Evolutionary conservation across 2,888 invertebrate genomes (phyloP), one percentile per base, ranked within the genome.

Genomic region (Noctua janthina): DNA sequence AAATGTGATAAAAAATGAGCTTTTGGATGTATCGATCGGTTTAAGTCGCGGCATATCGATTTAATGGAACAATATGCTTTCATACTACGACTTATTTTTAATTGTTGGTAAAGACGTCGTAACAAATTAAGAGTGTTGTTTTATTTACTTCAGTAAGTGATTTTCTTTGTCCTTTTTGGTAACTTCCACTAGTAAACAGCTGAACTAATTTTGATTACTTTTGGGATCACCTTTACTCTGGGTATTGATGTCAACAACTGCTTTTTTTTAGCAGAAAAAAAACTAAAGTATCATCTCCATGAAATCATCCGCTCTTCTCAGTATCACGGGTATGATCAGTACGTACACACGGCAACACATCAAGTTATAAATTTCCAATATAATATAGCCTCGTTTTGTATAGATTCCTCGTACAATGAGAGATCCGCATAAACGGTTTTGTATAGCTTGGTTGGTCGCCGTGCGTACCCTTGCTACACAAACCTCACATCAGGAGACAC

Each of bases 1-100:
- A 93, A 93, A 92, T 88, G 88, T 91, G 90, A 92, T 92, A 92
- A 92, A 93, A 92, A 88, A 87, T 87, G 59, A 76, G 62, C 46
- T 73, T 78, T 39, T 71, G 72, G 70, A 73, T 85, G 46, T 62
- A 77, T 85, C 64, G 86, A 85, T 84, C 79, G 39, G 51, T 74
- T 75, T 81, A 35, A 6, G 78, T 78, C 85, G 76, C 29, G 56
- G 62, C 43, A n/a, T 88, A 87, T 86, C 78, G 84, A 87, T 87
- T 74, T 82, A 81, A 83, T 81, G 73, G 76, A 76, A 88, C 78
- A 88, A 81, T 82, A 78, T 75, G 75, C 39, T 77, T 81, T 82
- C 70, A 1, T 35, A 43, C 29, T 2, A 69, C 29, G 39, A 17
- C 20, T 39, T 49, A n/a, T 29, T 56, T 69, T n/a, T 62, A 74